Evolutionary conservation across 1,140 invertebrate species (phyloP).

Genomic region (Pantala flavescens): DNA sequence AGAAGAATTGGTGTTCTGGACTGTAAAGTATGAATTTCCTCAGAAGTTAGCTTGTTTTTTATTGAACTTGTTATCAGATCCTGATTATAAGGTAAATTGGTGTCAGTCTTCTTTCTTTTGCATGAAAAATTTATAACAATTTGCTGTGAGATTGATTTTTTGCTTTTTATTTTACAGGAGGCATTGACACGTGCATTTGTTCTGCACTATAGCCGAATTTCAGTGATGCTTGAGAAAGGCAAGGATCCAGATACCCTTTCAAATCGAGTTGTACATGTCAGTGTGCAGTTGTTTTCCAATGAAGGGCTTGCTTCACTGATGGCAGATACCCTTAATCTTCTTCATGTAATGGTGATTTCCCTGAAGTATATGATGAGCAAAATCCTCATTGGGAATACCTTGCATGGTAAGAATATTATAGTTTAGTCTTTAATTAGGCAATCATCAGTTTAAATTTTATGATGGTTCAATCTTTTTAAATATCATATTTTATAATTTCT

Average conservation of each 20-base stretch:
- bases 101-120: not conserved
- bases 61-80: constrained; percentile 92
- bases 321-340: constrained; percentile 76
- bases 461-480: not conserved
- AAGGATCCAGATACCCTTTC: constrained; percentile 81
- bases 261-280: constrained; percentile 93
- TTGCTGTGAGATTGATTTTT: not conserved
- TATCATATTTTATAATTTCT: too few relatives aligned
- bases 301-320: constrained; percentile 80
- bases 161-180: constrained; percentile 47
- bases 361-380: constrained; percentile 89
- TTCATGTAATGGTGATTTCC: constrained; percentile 90
- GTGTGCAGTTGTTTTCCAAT: constrained; percentile 91
- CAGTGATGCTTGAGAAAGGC: constrained; percentile 76
- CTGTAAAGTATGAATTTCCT: constrained; percentile 93
- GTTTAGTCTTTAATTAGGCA: not conserved
- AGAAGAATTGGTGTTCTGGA: constrained; percentile 96
- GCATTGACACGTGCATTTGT: constrained; percentile 89
- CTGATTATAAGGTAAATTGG: constrained; percentile 72
- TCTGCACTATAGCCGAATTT: constrained; percentile 88
- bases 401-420: constrained; percentile 54
- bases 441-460: not conserved
- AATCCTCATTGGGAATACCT: constrained; percentile 73
- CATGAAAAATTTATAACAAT: not conserved
- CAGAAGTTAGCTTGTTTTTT: constrained; percentile 91